Evolutionary conservation across 2,888 invertebrate species (phyloP), one percentile per base, ranked within the genome.

Genomic region (Invenusta paracnida): DNA sequence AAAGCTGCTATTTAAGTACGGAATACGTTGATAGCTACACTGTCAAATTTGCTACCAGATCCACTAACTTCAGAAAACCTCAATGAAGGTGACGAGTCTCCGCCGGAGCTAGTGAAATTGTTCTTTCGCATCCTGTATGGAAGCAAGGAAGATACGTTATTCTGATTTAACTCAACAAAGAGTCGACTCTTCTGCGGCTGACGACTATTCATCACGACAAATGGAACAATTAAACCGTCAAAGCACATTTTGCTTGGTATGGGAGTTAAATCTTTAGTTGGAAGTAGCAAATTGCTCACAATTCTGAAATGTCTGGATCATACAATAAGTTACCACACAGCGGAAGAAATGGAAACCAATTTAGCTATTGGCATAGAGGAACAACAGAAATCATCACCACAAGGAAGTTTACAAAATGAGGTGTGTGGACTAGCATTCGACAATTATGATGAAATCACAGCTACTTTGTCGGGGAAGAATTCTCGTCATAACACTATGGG

Each of bases 401-500:
- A 86, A n/a, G 86, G 66, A n/a, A 79, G 79, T 28, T 27, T 79
- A 48, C 48, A 48, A 11, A 48, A 48, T 48, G 48, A 48, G 48
- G 48, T 5, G 48, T 48, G 48, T 48, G 48, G 48, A 17, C 48
- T 48, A 48, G 48, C 48, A 48, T 48, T 48, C 48, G 17, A 11
- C 48, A 48, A 17, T 48, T 48, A 11, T 11, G 48, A 48, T 48
- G 48, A 48, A 48, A 48, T 48, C 48, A 48, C 48, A 48, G 48
- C 48, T 17, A 86, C 86, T 0, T 28, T 86, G 0, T 84, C 84
- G 29, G 86, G 87, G 13, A 30, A 27, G 1, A 67, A 86, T 48
- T 86, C 83, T n/a, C 67, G 86, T 0, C 87, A 87, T 81, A 85
- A 87, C 67, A 87, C 87, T 23, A 86, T 87, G 86, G 87, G 87